Conservation (phyloP, 92 coral and sea anemone species). For the Epizoanthus illoricatus region DNA sequence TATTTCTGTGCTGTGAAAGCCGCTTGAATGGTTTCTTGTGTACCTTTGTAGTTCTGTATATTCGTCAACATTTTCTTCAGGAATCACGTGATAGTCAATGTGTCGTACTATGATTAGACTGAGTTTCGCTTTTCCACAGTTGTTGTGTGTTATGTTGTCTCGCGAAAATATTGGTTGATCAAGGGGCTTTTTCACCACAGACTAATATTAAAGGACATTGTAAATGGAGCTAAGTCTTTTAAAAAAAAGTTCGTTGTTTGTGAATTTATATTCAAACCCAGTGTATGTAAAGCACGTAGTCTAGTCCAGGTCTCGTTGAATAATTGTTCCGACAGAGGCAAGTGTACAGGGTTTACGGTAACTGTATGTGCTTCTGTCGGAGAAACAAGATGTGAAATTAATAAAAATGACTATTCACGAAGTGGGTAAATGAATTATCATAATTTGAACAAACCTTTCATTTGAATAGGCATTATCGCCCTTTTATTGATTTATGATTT, state of each 20-base stretch:
- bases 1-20: slow-evolving; percentile 19
- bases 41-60: neutral
- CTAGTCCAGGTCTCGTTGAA: too few relatives aligned
- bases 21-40: neutral
- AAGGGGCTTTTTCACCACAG: slow-evolving; percentile 30
- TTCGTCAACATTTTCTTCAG: neutral
- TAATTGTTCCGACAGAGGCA: too few relatives aligned
- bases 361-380: too few relatives aligned
- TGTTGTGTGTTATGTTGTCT: neutral
- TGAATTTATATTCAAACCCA: slow-evolving; percentile 5
- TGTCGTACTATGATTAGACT: neutral
- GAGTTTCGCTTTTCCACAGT: neutral
- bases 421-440: too few relatives aligned
- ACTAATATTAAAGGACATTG: slow-evolving; percentile 6
- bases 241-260: neutral
- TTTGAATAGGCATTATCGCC: too few relatives aligned
- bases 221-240: slow-evolving; percentile 8
- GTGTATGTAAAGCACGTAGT: too few relatives aligned
- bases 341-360: too few relatives aligned
- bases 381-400: too few relatives aligned
- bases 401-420: too few relatives aligned
- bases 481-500: too few relatives aligned
- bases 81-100: neutral
- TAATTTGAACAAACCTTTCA: too few relatives aligned
- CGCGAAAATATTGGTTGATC: neutral